phyloP scores from a whole-genome alignment of 2,888 invertebrate genomes.

The Anarsia innoxiella region DNA sequence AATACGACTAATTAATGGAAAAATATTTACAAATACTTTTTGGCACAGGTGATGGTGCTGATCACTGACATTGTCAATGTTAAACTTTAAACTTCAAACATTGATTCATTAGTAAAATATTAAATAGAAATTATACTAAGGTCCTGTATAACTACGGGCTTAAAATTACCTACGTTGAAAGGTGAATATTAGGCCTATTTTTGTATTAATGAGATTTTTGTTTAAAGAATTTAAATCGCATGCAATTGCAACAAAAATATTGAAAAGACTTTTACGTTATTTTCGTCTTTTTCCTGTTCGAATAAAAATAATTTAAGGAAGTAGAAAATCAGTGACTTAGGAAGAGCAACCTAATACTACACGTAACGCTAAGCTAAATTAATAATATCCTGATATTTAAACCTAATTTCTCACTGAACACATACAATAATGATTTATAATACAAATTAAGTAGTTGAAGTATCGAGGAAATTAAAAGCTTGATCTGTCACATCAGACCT shows the following conservation, averaged over 20 bases:
- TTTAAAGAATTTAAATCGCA: too few species aligned
- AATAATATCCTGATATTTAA: constrained; percentile 46
- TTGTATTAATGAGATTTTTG: too few species aligned
- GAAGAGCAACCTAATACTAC: constrained; percentile 37
- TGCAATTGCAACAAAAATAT: too few species aligned
- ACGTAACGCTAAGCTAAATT: constrained; percentile 36
- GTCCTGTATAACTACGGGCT: constrained; percentile 68
- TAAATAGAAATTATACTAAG: constrained; percentile 49
- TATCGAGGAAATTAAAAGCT: background rate
- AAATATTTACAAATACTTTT: constrained; percentile 56
- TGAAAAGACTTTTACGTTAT: too few species aligned
- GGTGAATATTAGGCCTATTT: constrained; percentile 62
- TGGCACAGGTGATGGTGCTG: constrained; percentile 67
- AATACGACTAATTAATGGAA: constrained; percentile 42
- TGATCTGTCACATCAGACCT: too few species aligned
- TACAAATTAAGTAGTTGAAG: constrained; percentile 1
- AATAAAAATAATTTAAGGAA: constrained; percentile 3
- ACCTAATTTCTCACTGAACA: constrained; percentile 62
- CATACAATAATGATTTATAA: constrained; percentile 32
- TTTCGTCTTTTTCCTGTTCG: background rate
- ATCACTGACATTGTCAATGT: constrained; percentile 40
- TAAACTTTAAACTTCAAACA: constrained; percentile 40
- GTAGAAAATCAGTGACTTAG: constrained; percentile 26
- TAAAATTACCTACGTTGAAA: constrained; percentile 43
- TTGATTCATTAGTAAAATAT: constrained; percentile 42